Conservation (phyloP, 1,140 invertebrate genomes). For the Drosophila yakuba region DNA sequence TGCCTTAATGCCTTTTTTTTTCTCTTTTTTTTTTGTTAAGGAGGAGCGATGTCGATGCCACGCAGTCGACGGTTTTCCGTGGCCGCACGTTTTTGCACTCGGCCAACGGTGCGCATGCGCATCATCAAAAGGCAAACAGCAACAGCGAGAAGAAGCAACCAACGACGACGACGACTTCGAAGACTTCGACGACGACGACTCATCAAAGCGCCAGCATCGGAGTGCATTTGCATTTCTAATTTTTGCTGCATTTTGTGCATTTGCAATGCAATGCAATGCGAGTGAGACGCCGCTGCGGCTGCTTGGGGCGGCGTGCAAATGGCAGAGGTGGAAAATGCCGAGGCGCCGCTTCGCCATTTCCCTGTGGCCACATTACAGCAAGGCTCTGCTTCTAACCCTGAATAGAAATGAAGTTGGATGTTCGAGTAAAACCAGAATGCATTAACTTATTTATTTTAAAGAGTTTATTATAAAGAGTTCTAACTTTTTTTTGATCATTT, state of each 20-base stretch:
- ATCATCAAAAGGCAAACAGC: slow-evolving; percentile 73
- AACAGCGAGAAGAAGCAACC: neutral
- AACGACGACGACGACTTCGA: slow-evolving; percentile 13
- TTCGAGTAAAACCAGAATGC: no score
- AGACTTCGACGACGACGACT: slow-evolving; percentile 31
- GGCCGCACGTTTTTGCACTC: slow-evolving; percentile 75
- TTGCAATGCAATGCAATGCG: slow-evolving; percentile 58
- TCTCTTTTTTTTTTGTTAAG: neutral
- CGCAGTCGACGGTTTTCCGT: slow-evolving; percentile 54
- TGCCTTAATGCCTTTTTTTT: slow-evolving; percentile 53
- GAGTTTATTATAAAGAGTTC: no score
- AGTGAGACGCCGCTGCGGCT: slow-evolving; percentile 36
- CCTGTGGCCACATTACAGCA: slow-evolving; percentile 19
- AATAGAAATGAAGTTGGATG: neutral
- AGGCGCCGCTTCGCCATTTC: slow-evolving; percentile 43
- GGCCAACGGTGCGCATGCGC: slow-evolving; percentile 64
- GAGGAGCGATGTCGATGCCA: slow-evolving; percentile 31
- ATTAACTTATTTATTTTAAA: no score
- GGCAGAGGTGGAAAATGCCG: slow-evolving; percentile 37
- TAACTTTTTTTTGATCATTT: no score
- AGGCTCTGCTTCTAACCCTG: neutral
- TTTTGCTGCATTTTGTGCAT: slow-evolving; percentile 55
- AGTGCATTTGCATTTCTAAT: slow-evolving; percentile 80
- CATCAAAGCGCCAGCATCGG: slow-evolving; percentile 54
- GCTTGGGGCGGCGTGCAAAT: slow-evolving; percentile 63